Percentiles rank a stretch among this genome's conserved stretches.
phyloP scores from a whole-genome alignment of 1,140 invertebrate genomes.

The Grapholita molesta region DNA sequence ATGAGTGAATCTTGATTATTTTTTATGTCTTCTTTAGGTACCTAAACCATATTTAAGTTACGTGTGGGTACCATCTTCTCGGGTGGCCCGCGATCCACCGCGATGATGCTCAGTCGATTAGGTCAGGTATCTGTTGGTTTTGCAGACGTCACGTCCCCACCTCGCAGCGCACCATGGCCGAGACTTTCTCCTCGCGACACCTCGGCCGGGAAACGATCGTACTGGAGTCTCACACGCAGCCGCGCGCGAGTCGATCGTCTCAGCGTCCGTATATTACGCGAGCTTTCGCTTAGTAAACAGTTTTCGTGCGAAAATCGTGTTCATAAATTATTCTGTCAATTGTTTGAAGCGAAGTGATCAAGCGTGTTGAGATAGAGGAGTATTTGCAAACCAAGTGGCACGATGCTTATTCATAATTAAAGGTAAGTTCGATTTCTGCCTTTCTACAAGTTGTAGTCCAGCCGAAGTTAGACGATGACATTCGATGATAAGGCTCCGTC shows the following conservation, averaged over 20 bases:
- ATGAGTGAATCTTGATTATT: too few relatives aligned
- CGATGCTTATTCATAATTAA: constrained; percentile 49
- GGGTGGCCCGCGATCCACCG: not conserved
- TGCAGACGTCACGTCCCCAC: constrained; percentile 63
- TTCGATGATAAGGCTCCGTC: constrained; percentile 63
- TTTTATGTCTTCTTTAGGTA: too few relatives aligned
- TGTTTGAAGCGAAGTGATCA: constrained; percentile 24
- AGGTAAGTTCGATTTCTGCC: constrained; percentile 65
- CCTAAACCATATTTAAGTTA: not conserved
- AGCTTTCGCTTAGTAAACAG: constrained; percentile 70
- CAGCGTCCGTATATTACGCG: constrained; percentile 44
- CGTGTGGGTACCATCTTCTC: not conserved
- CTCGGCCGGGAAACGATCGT: constrained; percentile 55
- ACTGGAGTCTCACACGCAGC: constrained; percentile 55
- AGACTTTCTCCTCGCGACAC: constrained; percentile 76
- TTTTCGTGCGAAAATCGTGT: constrained; percentile 51
- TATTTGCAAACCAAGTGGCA: constrained; percentile 30
- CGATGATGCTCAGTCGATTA: constrained; percentile 35
- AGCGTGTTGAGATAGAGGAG: constrained; percentile 23
- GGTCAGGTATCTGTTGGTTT: constrained; percentile 53
- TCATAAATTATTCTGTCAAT: constrained; percentile 39
- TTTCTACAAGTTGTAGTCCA: constrained; percentile 48
- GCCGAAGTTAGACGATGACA: constrained; percentile 52
- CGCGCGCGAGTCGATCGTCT: constrained; percentile 59
- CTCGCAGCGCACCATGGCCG: constrained; percentile 65